Evolutionary conservation across 2,888 invertebrate genomes (phyloP).

Genomic region (Philaethria dido): DNA sequence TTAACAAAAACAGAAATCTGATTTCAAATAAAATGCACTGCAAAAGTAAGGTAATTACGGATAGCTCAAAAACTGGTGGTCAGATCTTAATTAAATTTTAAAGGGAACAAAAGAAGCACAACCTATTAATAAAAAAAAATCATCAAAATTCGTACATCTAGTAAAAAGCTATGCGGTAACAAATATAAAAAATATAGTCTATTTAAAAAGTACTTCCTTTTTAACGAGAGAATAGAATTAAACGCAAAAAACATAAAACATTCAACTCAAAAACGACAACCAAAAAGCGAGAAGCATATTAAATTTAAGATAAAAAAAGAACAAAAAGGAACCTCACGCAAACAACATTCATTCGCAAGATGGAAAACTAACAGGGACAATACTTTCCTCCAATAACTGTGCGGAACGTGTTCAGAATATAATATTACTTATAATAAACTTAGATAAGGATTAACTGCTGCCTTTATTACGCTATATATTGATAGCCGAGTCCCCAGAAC

Average conservation of each 20-base stretch:
- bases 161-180: too few relatives aligned
- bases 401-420: constrained; percentile 44
- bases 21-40: too few relatives aligned
- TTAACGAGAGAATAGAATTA: neutral
- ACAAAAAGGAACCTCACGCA: constrained; percentile 24
- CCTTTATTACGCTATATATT: constrained; percentile 39
- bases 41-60: too few relatives aligned
- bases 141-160: too few relatives aligned
- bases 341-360: constrained; percentile 32
- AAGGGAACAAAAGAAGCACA: too few relatives aligned
- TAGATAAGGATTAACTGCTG: constrained; percentile 41
- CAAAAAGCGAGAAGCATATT: neutral
- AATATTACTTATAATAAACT: constrained; percentile 40
- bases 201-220: too few relatives aligned
- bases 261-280: neutral
- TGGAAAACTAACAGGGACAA: constrained; percentile 34
- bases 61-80: too few relatives aligned
- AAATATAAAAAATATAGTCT: too few relatives aligned
- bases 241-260: neutral
- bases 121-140: too few relatives aligned
- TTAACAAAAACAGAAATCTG: too few relatives aligned
- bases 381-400: constrained; percentile 48
- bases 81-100: too few relatives aligned
- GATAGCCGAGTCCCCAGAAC: constrained; percentile 29
- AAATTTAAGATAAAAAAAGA: constrained; percentile 14